Conservation (phyloP, 2,888 invertebrate species). For the Leptinotarsa tumamoca region DNA sequence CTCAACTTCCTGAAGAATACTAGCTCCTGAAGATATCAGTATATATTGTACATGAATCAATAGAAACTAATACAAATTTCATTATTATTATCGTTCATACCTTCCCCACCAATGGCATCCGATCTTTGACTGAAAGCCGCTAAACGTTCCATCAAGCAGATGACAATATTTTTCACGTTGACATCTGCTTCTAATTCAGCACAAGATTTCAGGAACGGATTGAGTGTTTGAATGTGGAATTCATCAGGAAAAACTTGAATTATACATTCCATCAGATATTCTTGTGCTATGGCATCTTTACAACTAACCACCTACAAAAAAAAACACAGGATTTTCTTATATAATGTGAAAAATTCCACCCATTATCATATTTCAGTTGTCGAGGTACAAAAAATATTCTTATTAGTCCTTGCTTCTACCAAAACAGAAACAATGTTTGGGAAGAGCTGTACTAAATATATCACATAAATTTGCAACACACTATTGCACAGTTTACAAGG, state of each 20-base stretch:
- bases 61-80: neutral
- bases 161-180: constrained; percentile 98
- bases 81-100: constrained; percentile 38
- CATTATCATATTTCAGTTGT: no score
- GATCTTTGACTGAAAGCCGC: constrained; percentile 86
- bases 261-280: constrained; percentile 99
- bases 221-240: constrained; percentile 95
- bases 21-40: constrained; percentile 47
- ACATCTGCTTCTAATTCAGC: constrained; percentile 95
- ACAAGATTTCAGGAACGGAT: constrained; percentile 96
- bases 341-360: no score
- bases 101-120: constrained; percentile 69
- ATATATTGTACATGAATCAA: no score
- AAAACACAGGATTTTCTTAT: neutral
- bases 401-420: no score
- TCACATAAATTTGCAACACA: no score
- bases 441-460: no score
- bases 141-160: constrained; percentile 92
- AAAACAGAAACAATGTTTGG: no score
- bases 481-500: no score
- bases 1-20: constrained; percentile 79
- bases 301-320: constrained; percentile 87
- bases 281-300: constrained; percentile 97
- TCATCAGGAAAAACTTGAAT: constrained; percentile 99
- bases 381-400: no score